phyloP scores from a whole-genome alignment of 2,888 invertebrate genomes.

The Lepidochitona cinerea region DNA sequence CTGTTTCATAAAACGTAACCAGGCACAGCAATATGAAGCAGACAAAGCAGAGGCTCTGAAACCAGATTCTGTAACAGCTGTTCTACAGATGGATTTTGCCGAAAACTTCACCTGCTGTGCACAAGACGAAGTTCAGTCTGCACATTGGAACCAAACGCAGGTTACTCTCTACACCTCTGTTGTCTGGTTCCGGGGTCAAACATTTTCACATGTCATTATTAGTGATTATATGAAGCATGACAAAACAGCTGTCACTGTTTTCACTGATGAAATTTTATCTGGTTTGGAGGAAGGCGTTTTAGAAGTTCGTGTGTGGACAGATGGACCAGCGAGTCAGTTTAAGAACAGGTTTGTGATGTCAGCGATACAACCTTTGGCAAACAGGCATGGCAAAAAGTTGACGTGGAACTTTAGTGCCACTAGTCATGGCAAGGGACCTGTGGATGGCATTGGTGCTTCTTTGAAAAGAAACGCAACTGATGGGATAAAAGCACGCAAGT shows the following conservation, averaged over 20 bases:
- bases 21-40: not conserved
- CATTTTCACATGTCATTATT: not conserved
- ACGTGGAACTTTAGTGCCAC: constrained; percentile 13
- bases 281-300: not conserved
- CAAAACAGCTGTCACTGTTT: not conserved
- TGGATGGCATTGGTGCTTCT: constrained; percentile 6
- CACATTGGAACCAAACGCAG: constrained; percentile 8
- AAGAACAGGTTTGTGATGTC: constrained; percentile 9
- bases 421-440: constrained; percentile 9
- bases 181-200: not conserved
- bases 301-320: not conserved
- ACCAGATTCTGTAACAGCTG: not conserved
- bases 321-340: constrained; percentile 9
- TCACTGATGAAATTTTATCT: no score
- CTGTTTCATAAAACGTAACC: not conserved
- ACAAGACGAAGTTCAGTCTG: constrained; percentile 11
- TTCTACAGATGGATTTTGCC: constrained; percentile 11
- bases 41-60: not conserved
- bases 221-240: not conserved
- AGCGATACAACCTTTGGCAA: not conserved
- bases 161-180: constrained; percentile 6
- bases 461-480: constrained; percentile 1
- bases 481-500: not conserved
- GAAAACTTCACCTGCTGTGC: not conserved
- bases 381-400: not conserved